phyloP scores from a whole-genome alignment of 2,113 vertebrate species.

The Rhinoptilus africanus region DNA sequence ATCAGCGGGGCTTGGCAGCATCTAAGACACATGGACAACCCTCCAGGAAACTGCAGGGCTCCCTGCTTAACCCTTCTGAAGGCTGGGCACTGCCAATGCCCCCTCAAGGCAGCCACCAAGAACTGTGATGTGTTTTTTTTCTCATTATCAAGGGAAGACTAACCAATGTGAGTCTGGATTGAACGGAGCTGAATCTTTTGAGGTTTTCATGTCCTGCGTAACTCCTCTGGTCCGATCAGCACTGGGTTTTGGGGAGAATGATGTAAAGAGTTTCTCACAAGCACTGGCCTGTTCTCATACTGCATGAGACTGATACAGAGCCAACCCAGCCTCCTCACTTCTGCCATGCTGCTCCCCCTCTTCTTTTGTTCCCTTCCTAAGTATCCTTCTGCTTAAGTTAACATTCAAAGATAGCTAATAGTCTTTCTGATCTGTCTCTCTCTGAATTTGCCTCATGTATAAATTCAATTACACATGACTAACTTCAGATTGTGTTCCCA shows the following conservation, averaged over 20 bases:
- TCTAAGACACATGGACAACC: not conserved
- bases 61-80: not conserved
- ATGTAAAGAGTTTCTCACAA: not conserved
- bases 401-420: not conserved
- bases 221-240: not conserved
- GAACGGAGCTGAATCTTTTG: not conserved
- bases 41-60: not conserved
- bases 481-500: not conserved
- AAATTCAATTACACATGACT: not conserved
- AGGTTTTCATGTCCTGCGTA: not conserved
- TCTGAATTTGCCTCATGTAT: not conserved
- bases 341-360: not conserved
- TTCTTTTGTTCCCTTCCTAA: not conserved
- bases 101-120: not conserved
- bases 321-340: not conserved
- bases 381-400: not conserved
- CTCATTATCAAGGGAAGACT: not conserved
- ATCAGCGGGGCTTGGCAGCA: not conserved
- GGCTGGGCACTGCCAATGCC: not conserved
- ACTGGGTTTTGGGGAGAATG: not conserved
- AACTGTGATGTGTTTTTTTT: not conserved
- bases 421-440: not conserved
- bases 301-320: not conserved
- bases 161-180: not conserved
- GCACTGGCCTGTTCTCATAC: fast-evolving